These are phyloP conservation scores for Fistularia tabacaria DNA, from an alignment of 2,797 vertebrate species.

Conservation along the genomic window DNA sequence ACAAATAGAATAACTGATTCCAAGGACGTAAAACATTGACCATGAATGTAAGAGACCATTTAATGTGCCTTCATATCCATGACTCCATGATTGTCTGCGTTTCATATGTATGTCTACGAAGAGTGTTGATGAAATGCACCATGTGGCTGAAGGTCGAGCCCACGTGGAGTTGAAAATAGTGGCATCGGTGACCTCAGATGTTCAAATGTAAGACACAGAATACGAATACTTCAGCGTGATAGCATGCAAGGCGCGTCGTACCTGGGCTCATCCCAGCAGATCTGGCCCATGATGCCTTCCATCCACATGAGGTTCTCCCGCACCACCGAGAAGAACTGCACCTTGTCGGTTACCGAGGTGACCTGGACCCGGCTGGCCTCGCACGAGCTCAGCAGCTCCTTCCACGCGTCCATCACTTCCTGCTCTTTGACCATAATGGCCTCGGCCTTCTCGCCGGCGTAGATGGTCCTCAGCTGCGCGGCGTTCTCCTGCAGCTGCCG, in stretches of 20 bases:
- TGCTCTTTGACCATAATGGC: constrained; percentile 86
- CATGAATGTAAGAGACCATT: too few species aligned
- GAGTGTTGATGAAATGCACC: too few species aligned
- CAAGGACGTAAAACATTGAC: neutral
- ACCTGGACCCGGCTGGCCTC: constrained; percentile 84
- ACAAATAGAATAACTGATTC: neutral
- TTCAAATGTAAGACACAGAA: too few species aligned
- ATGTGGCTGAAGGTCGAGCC: too few species aligned
- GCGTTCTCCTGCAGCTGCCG: constrained; percentile 91
- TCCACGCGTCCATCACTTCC: constrained; percentile 87
- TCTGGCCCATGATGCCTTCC: constrained; percentile 89
- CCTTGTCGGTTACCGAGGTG: constrained; percentile 86
- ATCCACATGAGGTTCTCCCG: constrained; percentile 93
- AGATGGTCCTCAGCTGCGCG: constrained; percentile 85
- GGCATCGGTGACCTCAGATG: too few species aligned
- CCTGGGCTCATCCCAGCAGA: constrained; percentile 86
- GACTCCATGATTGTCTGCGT: too few species aligned
- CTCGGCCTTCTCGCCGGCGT: constrained; percentile 90
- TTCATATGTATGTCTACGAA: neutral
- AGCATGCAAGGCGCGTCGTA: constrained; percentile 37
- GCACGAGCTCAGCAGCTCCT: constrained; percentile 82
- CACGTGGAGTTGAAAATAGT: too few species aligned
- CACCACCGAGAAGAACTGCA: constrained; percentile 90
- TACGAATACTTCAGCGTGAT: too few species aligned
- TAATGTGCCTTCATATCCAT: neutral